These are phyloP conservation scores for Gonatopus flavifemur DNA, from an alignment of 1,140 invertebrate genomes.

Conservation along the genomic window DNA sequence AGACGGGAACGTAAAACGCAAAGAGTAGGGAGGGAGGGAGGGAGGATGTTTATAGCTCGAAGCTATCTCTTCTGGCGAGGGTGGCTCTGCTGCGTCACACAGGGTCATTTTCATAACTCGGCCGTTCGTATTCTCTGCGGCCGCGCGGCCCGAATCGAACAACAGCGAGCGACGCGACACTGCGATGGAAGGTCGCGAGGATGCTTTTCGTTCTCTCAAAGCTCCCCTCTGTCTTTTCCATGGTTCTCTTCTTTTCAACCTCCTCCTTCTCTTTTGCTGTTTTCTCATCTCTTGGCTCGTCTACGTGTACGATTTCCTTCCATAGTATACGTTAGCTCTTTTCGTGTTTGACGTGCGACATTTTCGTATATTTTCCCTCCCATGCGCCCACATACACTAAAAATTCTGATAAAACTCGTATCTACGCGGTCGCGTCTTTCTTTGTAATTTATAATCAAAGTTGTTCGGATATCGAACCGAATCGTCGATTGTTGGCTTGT, in stretches of 20 bases:
- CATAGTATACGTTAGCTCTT: neutral
- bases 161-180: constrained; percentile 44
- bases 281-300: constrained; percentile 10
- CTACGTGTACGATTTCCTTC: neutral
- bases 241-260: constrained; percentile 5
- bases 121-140: constrained; percentile 62
- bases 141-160: constrained; percentile 55
- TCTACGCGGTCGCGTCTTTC: no score
- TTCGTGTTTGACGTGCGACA: no score
- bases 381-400: no score
- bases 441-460: no score
- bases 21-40: constrained; percentile 11
- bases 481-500: no score
- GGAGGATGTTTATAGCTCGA: constrained; percentile 56
- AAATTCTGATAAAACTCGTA: no score
- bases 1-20: neutral
- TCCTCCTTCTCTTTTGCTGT: constrained; percentile 1
- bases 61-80: constrained; percentile 55
- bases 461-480: no score
- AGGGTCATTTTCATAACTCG: constrained; percentile 64
- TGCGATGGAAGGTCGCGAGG: constrained; percentile 28
- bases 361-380: no score
- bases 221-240: constrained; percentile 12
- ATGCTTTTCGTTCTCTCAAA: constrained; percentile 16
- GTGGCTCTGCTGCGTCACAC: constrained; percentile 55